Evolutionary conservation across 2,888 invertebrate species (phyloP).

Genomic region (Pandemis corylana): DNA sequence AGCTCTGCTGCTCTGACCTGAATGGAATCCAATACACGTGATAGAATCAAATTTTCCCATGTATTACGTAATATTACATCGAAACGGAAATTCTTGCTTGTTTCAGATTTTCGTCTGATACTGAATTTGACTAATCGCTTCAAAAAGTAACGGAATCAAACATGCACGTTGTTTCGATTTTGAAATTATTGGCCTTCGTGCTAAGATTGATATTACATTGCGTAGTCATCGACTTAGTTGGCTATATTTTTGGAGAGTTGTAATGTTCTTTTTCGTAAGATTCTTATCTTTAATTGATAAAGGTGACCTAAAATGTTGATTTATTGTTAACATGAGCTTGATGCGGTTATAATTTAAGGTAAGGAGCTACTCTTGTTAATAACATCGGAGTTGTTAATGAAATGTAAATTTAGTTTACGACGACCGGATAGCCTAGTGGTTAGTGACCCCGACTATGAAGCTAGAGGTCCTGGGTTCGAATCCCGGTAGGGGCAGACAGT

Average conservation of each 20-base stretch:
- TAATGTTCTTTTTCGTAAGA: slow-evolving; percentile 21
- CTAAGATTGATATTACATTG: background rate
- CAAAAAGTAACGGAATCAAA: background rate
- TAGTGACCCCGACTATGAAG: too few species aligned
- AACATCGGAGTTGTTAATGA: slow-evolving; percentile 11
- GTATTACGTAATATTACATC: slow-evolving; percentile 1
- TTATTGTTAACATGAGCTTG: slow-evolving; percentile 27
- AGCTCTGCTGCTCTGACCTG: too few species aligned
- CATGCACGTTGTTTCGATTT: background rate
- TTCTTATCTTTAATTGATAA: slow-evolving; percentile 40
- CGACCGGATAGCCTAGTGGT: too few species aligned
- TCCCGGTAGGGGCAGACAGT: too few species aligned
- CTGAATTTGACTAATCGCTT: slow-evolving; percentile 28
- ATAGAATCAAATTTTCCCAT: too few species aligned
- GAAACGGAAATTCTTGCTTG: slow-evolving; percentile 20
- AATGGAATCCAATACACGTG: too few species aligned
- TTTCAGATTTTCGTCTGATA: slow-evolving; percentile 28
- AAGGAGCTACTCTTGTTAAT: background rate
- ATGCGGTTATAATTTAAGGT: slow-evolving; percentile 24
- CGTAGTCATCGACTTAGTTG: background rate
- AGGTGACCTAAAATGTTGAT: slow-evolving; percentile 24
- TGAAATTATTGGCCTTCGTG: background rate
- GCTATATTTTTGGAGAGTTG: background rate
- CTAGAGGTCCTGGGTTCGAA: too few species aligned
- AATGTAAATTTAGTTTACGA: slow-evolving; percentile 27